phyloP scores from a whole-genome alignment of 2,888 invertebrate genomes.

The Diarsia rubi region DNA sequence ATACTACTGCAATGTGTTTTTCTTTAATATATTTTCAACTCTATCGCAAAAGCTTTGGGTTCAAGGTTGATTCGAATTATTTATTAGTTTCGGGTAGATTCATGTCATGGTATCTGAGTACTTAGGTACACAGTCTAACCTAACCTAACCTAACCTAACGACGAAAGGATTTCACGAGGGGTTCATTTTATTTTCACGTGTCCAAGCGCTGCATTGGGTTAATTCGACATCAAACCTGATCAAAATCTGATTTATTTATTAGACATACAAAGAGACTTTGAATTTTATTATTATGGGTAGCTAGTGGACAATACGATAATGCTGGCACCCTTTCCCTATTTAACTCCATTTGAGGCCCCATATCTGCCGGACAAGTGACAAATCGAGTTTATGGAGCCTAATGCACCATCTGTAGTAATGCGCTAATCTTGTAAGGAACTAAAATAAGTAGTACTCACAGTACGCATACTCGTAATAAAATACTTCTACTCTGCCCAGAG shows the following conservation, averaged over 20 bases:
- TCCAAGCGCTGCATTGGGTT: neutral
- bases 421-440: neutral
- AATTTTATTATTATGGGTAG: neutral
- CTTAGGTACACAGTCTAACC: too few relatives aligned
- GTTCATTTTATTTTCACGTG: neutral
- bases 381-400: constrained; percentile 1
- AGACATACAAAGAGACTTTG: neutral
- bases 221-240: neutral
- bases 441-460: neutral
- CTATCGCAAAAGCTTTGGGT: too few relatives aligned
- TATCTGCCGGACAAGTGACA: neutral
- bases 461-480: too few relatives aligned
- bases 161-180: too few relatives aligned
- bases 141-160: too few relatives aligned
- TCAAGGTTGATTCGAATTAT: too few relatives aligned
- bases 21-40: too few relatives aligned
- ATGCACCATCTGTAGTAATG: constrained; percentile 1
- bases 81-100: too few relatives aligned
- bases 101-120: too few relatives aligned
- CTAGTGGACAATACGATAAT: neutral
- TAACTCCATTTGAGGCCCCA: constrained; percentile 3
- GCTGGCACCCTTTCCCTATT: neutral
- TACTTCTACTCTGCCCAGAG: too few relatives aligned
- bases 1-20: too few relatives aligned
- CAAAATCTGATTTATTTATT: neutral